Conservation (phyloP, 2,113 vertebrate genomes). For the Crocuta crocuta region DNA sequence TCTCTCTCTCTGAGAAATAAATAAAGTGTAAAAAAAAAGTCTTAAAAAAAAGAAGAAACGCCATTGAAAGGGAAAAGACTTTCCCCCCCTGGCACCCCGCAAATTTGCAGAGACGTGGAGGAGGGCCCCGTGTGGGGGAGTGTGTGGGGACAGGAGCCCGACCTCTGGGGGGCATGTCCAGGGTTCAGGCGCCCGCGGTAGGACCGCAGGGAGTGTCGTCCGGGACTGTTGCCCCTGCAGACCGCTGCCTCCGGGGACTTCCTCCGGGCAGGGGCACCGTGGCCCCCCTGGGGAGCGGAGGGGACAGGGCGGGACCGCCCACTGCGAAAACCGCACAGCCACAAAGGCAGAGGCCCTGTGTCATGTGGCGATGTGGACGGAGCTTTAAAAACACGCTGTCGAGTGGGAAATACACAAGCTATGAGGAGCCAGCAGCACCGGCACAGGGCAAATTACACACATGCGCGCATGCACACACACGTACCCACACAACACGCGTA, state of each 20-base stretch:
- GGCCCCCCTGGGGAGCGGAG: not conserved
- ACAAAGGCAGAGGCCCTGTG: not conserved
- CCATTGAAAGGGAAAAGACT: not conserved
- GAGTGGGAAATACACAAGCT: not conserved
- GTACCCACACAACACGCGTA: not conserved
- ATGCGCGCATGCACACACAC: not conserved
- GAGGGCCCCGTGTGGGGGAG: not conserved
- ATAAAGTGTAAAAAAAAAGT: too few relatives aligned
- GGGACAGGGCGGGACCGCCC: not conserved
- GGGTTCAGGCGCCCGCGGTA: rapidly evolving
- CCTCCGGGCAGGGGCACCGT: too few relatives aligned
- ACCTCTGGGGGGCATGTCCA: not conserved
- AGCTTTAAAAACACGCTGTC: not conserved
- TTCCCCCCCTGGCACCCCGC: not conserved
- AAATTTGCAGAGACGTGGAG: not conserved
- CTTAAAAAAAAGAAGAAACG: too few relatives aligned
- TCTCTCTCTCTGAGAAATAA: too few relatives aligned
- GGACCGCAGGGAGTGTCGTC: not conserved
- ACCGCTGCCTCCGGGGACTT: not conserved
- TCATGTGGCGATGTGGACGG: not conserved
- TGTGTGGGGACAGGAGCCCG: not conserved
- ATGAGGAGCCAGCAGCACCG: not conserved
- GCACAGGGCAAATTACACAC: not conserved
- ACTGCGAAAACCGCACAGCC: not conserved
- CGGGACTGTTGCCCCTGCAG: not conserved